A percentile compares a stretch with the other conserved stretches of the same genome.
phyloP scores from a whole-genome alignment of 2,797 vertebrate species.

The Phoeniculus purpureus region DNA sequence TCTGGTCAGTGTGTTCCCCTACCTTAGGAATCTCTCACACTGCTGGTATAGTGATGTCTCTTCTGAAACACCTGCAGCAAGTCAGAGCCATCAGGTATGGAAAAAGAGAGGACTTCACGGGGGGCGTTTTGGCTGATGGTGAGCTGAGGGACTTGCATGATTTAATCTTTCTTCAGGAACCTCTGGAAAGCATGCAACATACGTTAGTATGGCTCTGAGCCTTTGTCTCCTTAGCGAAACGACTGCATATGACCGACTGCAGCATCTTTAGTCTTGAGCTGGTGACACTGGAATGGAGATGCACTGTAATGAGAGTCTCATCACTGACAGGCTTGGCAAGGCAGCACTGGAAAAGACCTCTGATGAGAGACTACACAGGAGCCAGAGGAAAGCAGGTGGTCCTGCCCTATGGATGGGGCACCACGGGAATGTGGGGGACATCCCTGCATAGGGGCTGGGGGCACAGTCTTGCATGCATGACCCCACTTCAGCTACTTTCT shows the following conservation, averaged over 20 bases:
- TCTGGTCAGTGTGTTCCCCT: background rate
- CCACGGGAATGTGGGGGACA: rapidly evolving
- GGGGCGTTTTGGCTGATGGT: background rate
- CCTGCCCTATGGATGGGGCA: background rate
- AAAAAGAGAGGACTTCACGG: background rate
- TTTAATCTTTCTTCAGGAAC: background rate
- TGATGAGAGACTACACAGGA: background rate
- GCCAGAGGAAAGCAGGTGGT: background rate
- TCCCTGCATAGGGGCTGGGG: background rate
- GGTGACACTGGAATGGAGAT: background rate
- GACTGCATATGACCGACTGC: rapidly evolving
- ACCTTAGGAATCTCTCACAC: rapidly evolving
- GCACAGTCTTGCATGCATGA: background rate
- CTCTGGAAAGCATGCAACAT: background rate
- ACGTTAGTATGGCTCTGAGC: rapidly evolving
- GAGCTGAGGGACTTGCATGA: background rate
- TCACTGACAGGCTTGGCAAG: background rate
- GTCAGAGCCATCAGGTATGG: background rate
- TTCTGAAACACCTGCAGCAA: background rate
- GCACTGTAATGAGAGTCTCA: rapidly evolving
- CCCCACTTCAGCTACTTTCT: background rate
- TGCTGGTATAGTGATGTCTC: rapidly evolving
- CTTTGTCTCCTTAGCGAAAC: background rate
- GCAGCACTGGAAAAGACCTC: background rate
- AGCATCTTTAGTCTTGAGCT: background rate